Conservation (phyloP, 1,140 invertebrate genomes). For the Drosophila prosaltans region DNA sequence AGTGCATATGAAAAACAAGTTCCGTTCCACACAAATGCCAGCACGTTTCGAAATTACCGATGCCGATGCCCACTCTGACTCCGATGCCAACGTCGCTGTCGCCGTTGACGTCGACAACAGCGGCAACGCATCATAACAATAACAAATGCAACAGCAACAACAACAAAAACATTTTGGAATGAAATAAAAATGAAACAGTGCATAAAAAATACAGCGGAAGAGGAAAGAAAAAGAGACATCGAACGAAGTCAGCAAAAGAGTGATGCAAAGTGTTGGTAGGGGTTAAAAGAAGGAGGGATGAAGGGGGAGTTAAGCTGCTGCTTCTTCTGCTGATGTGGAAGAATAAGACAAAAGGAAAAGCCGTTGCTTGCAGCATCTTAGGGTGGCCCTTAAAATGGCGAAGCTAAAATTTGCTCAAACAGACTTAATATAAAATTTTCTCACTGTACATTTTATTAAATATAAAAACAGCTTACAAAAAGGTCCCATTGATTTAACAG, state of each 20-base stretch:
- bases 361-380: constrained; percentile 50
- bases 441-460: too few species aligned
- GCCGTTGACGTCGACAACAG: constrained; percentile 21
- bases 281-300: background rate
- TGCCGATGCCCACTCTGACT: constrained; percentile 29
- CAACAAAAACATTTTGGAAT: constrained; percentile 61
- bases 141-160: constrained; percentile 57
- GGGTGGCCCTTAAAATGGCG: constrained; percentile 26
- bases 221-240: constrained; percentile 26
- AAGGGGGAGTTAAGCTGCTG: constrained; percentile 33
- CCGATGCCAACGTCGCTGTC: constrained; percentile 1
- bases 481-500: too few species aligned
- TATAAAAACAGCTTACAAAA: too few species aligned
- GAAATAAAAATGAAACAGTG: constrained; percentile 57
- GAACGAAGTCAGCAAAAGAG: background rate
- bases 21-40: constrained; percentile 79
- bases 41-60: constrained; percentile 74
- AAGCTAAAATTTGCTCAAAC: background rate
- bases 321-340: constrained; percentile 27
- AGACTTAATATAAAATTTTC: too few species aligned
- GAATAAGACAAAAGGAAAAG: constrained; percentile 17
- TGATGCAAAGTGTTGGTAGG: background rate
- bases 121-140: constrained; percentile 75
- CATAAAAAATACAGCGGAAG: constrained; percentile 47
- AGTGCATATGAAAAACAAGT: constrained; percentile 77